Evolutionary conservation across 2,888 invertebrate genomes (phyloP).

Genomic region (Protonemura montana): DNA sequence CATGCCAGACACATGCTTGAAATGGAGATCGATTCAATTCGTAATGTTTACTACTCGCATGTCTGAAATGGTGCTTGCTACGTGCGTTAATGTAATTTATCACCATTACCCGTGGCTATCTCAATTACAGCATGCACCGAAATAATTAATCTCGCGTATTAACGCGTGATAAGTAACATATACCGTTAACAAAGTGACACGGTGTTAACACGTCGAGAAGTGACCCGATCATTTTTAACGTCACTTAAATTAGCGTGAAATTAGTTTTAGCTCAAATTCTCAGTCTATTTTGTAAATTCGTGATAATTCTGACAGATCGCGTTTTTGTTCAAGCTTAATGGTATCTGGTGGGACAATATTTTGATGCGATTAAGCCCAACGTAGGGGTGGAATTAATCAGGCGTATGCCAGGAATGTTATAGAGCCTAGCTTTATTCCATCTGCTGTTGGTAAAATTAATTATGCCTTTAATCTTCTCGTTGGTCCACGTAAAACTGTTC

Average conservation of each 20-base stretch:
- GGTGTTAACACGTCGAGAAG: neutral
- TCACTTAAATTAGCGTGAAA: neutral
- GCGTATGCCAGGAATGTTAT: neutral
- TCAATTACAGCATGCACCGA: neutral
- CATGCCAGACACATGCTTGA: no score
- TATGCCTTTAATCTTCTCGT: neutral
- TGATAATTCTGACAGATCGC: neutral
- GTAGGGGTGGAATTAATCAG: conserved; percentile 4
- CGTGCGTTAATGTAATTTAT: neutral
- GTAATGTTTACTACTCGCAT: neutral
- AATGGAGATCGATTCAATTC: neutral
- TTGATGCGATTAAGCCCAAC: neutral
- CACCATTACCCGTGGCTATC: neutral
- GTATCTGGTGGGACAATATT: neutral
- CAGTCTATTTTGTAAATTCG: neutral
- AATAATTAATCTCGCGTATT: neutral
- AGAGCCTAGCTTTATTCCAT: conserved; percentile 7
- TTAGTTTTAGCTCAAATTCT: neutral
- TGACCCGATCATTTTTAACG: neutral
- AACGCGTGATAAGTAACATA: neutral
- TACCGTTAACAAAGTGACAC: neutral
- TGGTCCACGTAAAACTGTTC: neutral
- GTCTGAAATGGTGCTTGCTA: neutral
- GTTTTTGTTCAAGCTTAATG: neutral
- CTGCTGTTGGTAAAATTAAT: conserved; percentile 31